Base-by-base conservation (phyloP, 2,113 vertebrate genomes). In the Gasterosteus nipponicus region DNA sequence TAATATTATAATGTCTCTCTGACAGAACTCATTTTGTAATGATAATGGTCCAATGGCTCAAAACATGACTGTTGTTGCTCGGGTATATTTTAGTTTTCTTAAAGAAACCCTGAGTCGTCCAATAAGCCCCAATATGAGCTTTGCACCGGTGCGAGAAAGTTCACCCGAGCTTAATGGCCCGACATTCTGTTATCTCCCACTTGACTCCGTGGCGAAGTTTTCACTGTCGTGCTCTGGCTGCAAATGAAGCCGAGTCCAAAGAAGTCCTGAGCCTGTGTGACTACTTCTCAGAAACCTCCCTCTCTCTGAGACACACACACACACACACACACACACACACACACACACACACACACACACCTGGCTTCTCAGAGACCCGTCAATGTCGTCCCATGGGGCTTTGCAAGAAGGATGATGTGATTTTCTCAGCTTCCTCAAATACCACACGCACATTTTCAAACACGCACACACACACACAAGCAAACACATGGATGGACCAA, bases 341-440 rank as follows among this genome's bases (percentile, higher is more conserved):
- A 35, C 38, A 57, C 12, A 29, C 35, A 54, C 18, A 38, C 1
- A 29, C 61, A 77, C 61, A 73, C 65, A 58, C 77, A 81, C 77
- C 61, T 77, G 69, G 67, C 78, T 76, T 73, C 85, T 84, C 67
- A 81, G 84, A 86, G 81, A 85, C 80, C 61, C 31, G 67, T 83
- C 72, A 81, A 78, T 77, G 78, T 82, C 3, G 6, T 89, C 88
- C 82, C 82, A 69, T 81, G 85, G 79, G 84, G 70, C 78, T 86
- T 80, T 86, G 80, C 79, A 73, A 69, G 77, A 46, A 73, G 47
- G 89, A 73, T 77, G 85, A 86, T 83, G 75, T 77, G 87, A 87
- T 91, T 90, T 90, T 89, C 84, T 76, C 62, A 31, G 80, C 77
- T 79, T 83, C 70, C 54, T 72, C 33, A 7, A 38, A 38, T 33